Evolutionary conservation across 2,113 vertebrate genomes (phyloP), one percentile per base, ranked within the genome.

Genomic region (Erpornis zantholeuca): DNA sequence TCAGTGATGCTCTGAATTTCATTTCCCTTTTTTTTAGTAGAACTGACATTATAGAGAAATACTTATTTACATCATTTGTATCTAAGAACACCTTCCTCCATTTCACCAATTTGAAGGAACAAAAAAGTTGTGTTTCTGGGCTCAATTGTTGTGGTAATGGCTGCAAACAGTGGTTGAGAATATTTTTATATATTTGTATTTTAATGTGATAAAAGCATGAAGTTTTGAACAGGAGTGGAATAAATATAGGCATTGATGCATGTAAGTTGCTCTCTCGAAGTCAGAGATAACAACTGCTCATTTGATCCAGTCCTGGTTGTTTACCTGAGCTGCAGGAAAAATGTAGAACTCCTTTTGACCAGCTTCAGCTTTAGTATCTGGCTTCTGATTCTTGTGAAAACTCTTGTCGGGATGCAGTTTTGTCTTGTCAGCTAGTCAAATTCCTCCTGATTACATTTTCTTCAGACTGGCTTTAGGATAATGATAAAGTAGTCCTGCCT

Each of bases 1-100:
- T 86, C 60, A 88, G 79, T 66, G 64, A 38, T 94, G 15, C 50
- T 86, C 56, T 88, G 29, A 86, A 80, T 96, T 96, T 94, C 27
- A 56, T 75, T 96, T 60, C 79, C 45, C 7, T 68, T 81, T 23
- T 38, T 63, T 81, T 76, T 27, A 59, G 38, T 20, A 53, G 28
- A 92, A 15, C 23, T 73, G 56, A 59, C 23, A 61, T 68, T 75
- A 70, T 1, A 85, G 28, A 61, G 44, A 88, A 88, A 28, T 73
- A 66, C 7, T 87, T 88, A 14, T 88, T 78, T 65, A 8, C 8
- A 6, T 87, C 72, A 27, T 79, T 87, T 92, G 9, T 83, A 25
- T 52, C 33, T 66, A 83, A 71, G 72, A 90, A 22, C 22, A 22
- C 13, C 18, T 56, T 88, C 8, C 60, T 72, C 49, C 60, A 22